A percentile compares a stretch with the other conserved stretches of the same genome.
These are phyloP conservation scores for Polypedilum pembai DNA, from an alignment of 1,140 invertebrate genomes.

Conservation along the genomic window DNA sequence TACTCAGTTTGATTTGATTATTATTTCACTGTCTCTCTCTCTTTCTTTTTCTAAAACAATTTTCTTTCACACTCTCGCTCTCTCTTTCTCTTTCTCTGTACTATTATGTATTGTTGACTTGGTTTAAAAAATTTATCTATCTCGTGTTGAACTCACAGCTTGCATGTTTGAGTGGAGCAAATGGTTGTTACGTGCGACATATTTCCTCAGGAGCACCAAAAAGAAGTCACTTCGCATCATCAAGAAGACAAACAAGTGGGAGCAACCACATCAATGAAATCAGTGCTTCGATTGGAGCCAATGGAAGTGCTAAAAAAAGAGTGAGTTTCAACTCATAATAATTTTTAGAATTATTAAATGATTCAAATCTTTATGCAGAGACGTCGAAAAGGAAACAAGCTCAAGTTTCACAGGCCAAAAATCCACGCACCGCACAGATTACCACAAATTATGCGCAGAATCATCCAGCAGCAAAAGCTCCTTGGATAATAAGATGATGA, in stretches of 20 bases:
- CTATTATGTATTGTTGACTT: background rate
- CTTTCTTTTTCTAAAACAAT: background rate
- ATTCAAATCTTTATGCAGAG: constrained; percentile 33
- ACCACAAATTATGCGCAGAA: constrained; percentile 43
- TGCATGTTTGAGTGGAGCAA: constrained; percentile 44
- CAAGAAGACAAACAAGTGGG: constrained; percentile 42
- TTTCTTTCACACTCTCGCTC: background rate
- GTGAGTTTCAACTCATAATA: constrained; percentile 13
- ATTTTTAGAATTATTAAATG: constrained; percentile 28
- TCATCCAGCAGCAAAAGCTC: constrained; percentile 50
- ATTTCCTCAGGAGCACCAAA: constrained; percentile 32
- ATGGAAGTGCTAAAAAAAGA: constrained; percentile 18
- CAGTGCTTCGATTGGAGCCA: constrained; percentile 33
- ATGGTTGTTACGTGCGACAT: constrained; percentile 36
- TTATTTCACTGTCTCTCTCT: background rate
- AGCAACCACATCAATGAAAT: constrained; percentile 43
- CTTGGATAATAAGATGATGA: constrained; percentile 52
- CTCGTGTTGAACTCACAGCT: constrained; percentile 40
- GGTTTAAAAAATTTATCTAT: constrained; percentile 30
- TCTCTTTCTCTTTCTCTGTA: background rate
- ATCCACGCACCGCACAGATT: constrained; percentile 56
- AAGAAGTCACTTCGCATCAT: constrained; percentile 46
- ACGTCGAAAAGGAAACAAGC: constrained; percentile 67
- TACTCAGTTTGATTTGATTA: background rate
- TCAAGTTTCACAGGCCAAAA: constrained; percentile 72